Conservation (phyloP, 2,113 vertebrate species). For the Lipophrys pholis region DNA sequence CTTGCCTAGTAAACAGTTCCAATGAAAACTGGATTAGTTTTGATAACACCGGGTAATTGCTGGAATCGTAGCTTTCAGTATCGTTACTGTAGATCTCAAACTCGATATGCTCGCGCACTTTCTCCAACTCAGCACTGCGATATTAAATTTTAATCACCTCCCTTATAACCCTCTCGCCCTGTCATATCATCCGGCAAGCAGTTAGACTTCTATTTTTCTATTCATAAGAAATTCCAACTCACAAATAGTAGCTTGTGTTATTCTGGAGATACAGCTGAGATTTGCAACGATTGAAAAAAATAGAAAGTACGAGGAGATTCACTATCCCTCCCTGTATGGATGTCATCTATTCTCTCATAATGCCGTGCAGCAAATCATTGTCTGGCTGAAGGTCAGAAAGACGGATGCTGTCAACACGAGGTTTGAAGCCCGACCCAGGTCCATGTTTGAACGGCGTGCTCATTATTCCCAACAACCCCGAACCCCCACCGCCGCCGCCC, state of each 20-base stretch:
- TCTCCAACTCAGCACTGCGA: background rate
- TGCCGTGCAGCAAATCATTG: constrained; percentile 19
- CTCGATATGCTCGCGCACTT: background rate
- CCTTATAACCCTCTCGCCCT: background rate
- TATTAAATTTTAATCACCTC: constrained; percentile 1
- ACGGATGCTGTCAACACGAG: constrained; percentile 38
- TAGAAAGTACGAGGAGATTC: constrained; percentile 30
- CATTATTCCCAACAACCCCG: constrained; percentile 36
- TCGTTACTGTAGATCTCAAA: background rate
- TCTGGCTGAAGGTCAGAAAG: constrained; percentile 54
- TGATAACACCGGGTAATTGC: background rate
- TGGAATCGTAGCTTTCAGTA: background rate
- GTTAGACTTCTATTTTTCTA: background rate
- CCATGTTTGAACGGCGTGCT: constrained; percentile 28
- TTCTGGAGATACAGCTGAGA: constrained; percentile 16
- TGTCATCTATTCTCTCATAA: constrained; percentile 13
- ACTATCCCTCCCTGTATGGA: constrained; percentile 12
- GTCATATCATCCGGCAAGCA: background rate
- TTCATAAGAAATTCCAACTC: background rate
- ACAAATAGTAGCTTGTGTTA: background rate
- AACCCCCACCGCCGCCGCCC: background rate
- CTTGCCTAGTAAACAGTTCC: no score
- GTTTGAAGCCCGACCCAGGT: background rate
- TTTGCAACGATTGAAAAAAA: constrained; percentile 20
- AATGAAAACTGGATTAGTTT: background rate